phyloP scores from a whole-genome alignment of 2,888 invertebrate genomes.

The Bombyx huttoni region DNA sequence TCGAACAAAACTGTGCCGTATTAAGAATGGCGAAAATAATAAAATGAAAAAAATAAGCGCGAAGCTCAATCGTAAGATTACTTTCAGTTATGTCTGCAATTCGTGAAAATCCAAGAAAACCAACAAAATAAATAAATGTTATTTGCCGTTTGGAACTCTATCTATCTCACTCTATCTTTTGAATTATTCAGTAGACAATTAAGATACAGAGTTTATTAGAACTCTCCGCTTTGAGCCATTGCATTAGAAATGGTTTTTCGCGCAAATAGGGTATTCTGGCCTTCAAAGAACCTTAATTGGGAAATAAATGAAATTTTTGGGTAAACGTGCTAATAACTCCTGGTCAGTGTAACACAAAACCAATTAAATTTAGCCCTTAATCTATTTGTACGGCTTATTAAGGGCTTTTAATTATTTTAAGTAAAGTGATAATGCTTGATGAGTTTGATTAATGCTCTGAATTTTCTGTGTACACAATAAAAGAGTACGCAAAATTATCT shows the following conservation, averaged over 20 bases:
- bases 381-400: background rate
- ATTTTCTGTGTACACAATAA: background rate
- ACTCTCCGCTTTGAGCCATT: background rate
- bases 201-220: background rate
- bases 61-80: too few relatives aligned
- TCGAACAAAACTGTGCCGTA: too few relatives aligned
- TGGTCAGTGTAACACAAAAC: background rate
- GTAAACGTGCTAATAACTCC: background rate
- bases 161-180: background rate
- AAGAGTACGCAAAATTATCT: too few relatives aligned
- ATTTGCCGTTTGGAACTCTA: background rate
- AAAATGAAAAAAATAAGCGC: too few relatives aligned
- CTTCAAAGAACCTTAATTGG: background rate
- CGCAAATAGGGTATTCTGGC: background rate
- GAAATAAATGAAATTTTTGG: background rate
- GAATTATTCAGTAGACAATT: background rate
- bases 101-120: too few relatives aligned
- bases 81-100: too few relatives aligned
- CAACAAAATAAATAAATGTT: background rate
- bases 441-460: background rate
- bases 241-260: background rate
- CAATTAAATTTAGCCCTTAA: background rate
- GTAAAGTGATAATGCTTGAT: background rate
- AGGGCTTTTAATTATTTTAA: background rate
- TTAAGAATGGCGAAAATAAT: too few relatives aligned